Base-by-base conservation (phyloP, 92 coral and sea anemone genomes). In the Parazoanthus darwini region DNA sequence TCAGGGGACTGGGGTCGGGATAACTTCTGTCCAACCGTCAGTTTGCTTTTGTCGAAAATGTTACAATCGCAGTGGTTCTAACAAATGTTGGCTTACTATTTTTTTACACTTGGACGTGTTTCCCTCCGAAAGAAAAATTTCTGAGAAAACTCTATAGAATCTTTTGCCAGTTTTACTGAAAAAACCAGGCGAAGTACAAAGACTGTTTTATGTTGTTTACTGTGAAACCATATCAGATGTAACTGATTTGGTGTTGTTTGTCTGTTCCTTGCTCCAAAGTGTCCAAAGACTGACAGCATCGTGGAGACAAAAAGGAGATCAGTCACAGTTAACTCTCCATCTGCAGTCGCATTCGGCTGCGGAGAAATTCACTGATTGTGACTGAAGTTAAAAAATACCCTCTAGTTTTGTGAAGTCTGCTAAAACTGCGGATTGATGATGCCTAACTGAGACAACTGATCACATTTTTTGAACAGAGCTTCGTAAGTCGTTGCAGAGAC, bases 401-500 rank as follows among this genome's bases (percentile, higher is more conserved):
- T 58, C 23, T 23, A 20, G 66, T 58, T 23, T 14, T 58, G 18
- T 63, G 70, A 22, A 1, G 22, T 58, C 66, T 58, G 20, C 22
- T 18, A 18, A 22, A 66, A 29, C 42, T 39, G 2, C 42, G 42
- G 42, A 4, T 5, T 66, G 1, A 25, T 10, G 35, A 3, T 68
- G 35, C 3, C 23, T 35, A 20, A 75, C 46, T 75, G 20, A 46
- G 7, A 46, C 25, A 22, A n/a, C 2, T 65, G 43, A 8, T 46
- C 48, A 38, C 77, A 0, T 38, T 78, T 79, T 43, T 63, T 63
- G 25, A 63, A 63, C 73, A 96, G 99, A 96, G 29, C 89, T 92
- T 35, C 91, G 93, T 7, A 92, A 96, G 92, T 84, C 93, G 9
- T 94, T 96, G 3, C 94, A 90, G 76, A 90, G 83, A 72, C 95